phyloP scores from a whole-genome alignment of 2,888 invertebrate species.

The Lithosia quadra region DNA sequence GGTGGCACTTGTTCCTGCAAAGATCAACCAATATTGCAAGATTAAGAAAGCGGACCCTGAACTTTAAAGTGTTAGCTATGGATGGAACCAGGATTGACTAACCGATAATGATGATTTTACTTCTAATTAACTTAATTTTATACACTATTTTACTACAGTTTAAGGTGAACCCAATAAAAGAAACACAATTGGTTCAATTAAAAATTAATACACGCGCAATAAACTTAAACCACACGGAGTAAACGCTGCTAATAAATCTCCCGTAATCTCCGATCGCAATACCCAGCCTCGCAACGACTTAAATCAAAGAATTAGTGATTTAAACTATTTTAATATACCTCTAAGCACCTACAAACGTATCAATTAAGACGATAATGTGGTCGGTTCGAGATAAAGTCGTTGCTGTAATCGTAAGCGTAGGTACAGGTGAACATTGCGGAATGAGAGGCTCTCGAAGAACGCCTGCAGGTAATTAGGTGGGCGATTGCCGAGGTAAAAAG shows the following conservation, averaged over 20 bases:
- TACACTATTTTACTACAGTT: not conserved
- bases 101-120: not conserved
- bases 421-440: slow-evolving; percentile 20
- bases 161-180: not conserved
- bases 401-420: slow-evolving; percentile 25
- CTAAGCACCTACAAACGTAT: slow-evolving; percentile 63
- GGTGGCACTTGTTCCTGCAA: too few relatives aligned
- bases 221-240: slow-evolving; percentile 21
- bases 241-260: slow-evolving; percentile 50
- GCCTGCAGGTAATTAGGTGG: slow-evolving; percentile 13
- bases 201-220: not conserved
- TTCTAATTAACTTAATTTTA: not conserved
- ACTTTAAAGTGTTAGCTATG: too few relatives aligned
- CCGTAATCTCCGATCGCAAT: slow-evolving; percentile 45
- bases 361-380: slow-evolving; percentile 78
- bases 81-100: not conserved
- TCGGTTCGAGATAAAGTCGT: slow-evolving; percentile 45
- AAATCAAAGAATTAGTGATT: slow-evolving; percentile 56
- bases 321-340: slow-evolving; percentile 52
- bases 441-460: slow-evolving; percentile 7
- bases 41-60: too few relatives aligned
- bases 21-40: too few relatives aligned
- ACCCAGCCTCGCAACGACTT: slow-evolving; percentile 33
- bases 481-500: slow-evolving; percentile 6
- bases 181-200: not conserved